A percentile compares a stretch with the other conserved stretches of the same genome.
These are phyloP conservation scores for Pangasius sanitwongsei DNA, from an alignment of 2,797 vertebrate genomes.

Conservation along the genomic window DNA sequence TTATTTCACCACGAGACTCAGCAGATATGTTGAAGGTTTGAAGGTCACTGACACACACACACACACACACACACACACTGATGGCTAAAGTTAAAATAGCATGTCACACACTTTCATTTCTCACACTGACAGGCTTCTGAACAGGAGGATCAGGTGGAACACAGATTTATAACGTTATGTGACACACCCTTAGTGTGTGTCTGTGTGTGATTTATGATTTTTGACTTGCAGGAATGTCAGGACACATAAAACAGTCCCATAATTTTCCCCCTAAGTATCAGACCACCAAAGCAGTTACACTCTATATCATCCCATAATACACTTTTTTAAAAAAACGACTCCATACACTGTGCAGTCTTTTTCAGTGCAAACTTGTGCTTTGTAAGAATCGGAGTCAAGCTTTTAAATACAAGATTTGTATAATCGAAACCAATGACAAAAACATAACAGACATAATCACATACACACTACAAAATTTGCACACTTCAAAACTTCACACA, in stretches of 20 bases:
- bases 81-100: background rate
- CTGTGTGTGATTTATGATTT: constrained; percentile 22
- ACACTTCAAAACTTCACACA: background rate
- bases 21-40: background rate
- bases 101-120: background rate
- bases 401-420: background rate
- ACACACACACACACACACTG: background rate
- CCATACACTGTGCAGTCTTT: background rate
- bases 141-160: constrained; percentile 8
- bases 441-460: background rate
- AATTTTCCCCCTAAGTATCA: constrained; percentile 37
- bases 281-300: constrained; percentile 45
- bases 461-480: background rate
- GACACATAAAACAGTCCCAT: constrained; percentile 50
- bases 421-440: background rate
- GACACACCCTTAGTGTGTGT: constrained; percentile 18
- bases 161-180: background rate
- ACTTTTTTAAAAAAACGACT: background rate
- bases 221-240: constrained; percentile 33
- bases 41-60: background rate
- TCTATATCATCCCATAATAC: background rate
- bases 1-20: background rate
- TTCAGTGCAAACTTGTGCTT: background rate
- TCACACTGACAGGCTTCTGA: background rate
- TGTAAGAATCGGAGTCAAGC: background rate